A percentile compares a stretch with the other conserved stretches of the same genome.
Evolutionary conservation across 2,113 vertebrate species (phyloP).

Genomic region (Vulpes vulpes): DNA sequence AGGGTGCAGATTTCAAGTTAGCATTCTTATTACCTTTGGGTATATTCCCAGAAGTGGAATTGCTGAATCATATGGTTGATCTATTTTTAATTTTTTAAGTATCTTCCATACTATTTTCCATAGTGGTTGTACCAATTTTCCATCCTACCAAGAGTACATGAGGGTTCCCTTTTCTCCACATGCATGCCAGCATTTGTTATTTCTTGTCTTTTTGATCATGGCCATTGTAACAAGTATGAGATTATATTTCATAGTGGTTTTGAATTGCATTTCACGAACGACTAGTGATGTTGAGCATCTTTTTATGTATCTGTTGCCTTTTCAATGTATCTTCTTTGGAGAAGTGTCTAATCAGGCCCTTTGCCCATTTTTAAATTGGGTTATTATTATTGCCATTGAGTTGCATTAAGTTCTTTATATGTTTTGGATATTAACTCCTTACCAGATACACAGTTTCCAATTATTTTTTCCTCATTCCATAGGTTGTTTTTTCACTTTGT

Average conservation of each 20-base stretch:
- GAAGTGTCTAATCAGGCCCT: neutral
- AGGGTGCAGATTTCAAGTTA: neutral
- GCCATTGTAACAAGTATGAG: neutral
- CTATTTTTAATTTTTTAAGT: neutral
- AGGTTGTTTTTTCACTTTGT: neutral
- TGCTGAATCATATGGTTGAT: neutral
- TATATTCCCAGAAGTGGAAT: neutral
- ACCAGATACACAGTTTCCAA: neutral
- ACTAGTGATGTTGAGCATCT: neutral
- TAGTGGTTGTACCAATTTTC: neutral
- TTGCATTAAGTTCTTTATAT: neutral
- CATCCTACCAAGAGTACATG: neutral
- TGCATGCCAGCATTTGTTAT: neutral
- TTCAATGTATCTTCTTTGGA: neutral
- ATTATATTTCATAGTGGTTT: neutral
- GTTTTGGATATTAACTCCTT: neutral
- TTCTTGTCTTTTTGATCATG: neutral
- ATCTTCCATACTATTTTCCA: neutral
- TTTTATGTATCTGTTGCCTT: neutral
- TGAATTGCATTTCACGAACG: neutral
- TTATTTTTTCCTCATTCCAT: neutral
- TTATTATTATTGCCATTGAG: neutral
- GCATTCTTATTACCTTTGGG: neutral
- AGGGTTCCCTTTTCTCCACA: neutral
- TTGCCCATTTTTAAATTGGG: neutral